Evolutionary conservation across 2,113 vertebrate species (phyloP), one percentile per base, ranked within the genome.

Genomic region (Gopherus evgoodei): DNA sequence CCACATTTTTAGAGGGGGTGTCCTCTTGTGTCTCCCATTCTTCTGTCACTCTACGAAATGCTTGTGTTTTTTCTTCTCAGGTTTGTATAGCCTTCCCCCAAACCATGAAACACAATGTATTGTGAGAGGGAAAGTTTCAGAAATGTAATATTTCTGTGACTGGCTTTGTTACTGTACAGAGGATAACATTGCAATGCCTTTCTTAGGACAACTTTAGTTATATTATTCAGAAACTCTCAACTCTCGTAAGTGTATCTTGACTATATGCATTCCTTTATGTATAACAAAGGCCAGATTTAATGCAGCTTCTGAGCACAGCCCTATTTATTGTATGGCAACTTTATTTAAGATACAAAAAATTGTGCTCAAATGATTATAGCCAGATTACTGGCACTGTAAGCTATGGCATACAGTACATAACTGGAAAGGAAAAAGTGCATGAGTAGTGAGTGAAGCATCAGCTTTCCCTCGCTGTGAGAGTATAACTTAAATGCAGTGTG

Each of bases 231-330:
- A 69, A 69, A 69, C 65, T n/a, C 59, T 59, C 27, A 69, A 38
- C 65, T 69, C 59, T 31, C 1, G 57, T 57, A 52, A 10, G 35
- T 0, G 0, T 8, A 19, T n/a, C 31, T 69, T 42, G 27, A 79
- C 44, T 85, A 5, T 31, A 2, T 78, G 75, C 2, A 53, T 0
- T 0, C 14, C 16, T 49, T 69, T 16, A 80, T n/a, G 21, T 8
- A 47, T 57, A 81, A 79, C 0, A 72, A 69, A 75, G 57, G 57
- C n/a, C 84, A 53, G 1, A 25, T 47, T 47, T 29, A 27, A 12
- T 47, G 13, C 22, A 59, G 57, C n/a, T 86, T 38, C 59, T 81
- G 16, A 80, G 52, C 8, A 50, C 25, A 85, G 38, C 25, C 19
- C 35, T 27, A 47, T 78, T 91, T 16, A 59, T 17, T 24, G 1